Percentiles rank a stretch among this genome's conserved stretches.
phyloP scores from a whole-genome alignment of 1,140 invertebrate species.

The Stegodyphus dumicola region DNA sequence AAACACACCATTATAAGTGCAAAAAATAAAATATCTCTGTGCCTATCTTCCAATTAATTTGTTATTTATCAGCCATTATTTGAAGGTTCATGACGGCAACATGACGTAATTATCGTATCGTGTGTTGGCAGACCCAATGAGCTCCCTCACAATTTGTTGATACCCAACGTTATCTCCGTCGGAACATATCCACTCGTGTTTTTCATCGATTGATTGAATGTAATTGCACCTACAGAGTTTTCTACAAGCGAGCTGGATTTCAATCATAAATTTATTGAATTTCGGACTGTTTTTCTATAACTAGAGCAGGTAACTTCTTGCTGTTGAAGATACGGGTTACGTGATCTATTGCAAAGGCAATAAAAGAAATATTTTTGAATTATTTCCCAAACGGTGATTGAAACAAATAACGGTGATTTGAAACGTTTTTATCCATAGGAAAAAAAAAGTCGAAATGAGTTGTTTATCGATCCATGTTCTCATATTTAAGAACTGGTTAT shows the following conservation, averaged over 20 bases:
- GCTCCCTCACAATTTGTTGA: slow-evolving; percentile 42
- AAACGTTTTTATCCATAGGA: too few relatives aligned
- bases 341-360: too few relatives aligned
- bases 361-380: too few relatives aligned
- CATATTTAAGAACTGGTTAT: too few relatives aligned
- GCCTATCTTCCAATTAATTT: slow-evolving; percentile 48
- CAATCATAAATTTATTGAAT: too few relatives aligned
- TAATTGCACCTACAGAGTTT: slow-evolving; percentile 16
- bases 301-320: too few relatives aligned
- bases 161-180: slow-evolving; percentile 13
- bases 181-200: slow-evolving; percentile 27
- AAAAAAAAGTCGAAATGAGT: too few relatives aligned
- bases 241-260: background rate
- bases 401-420: too few relatives aligned
- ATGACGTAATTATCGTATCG: slow-evolving; percentile 49
- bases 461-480: too few relatives aligned
- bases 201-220: slow-evolving; percentile 27
- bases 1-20: background rate
- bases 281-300: too few relatives aligned
- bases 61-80: slow-evolving; percentile 49
- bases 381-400: too few relatives aligned
- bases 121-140: slow-evolving; percentile 26
- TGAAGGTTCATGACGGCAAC: slow-evolving; percentile 20
- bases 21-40: slow-evolving; percentile 14
- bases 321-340: too few relatives aligned